phyloP scores from a whole-genome alignment of 2,113 vertebrate species.

The Gadus chalcogrammus region DNA sequence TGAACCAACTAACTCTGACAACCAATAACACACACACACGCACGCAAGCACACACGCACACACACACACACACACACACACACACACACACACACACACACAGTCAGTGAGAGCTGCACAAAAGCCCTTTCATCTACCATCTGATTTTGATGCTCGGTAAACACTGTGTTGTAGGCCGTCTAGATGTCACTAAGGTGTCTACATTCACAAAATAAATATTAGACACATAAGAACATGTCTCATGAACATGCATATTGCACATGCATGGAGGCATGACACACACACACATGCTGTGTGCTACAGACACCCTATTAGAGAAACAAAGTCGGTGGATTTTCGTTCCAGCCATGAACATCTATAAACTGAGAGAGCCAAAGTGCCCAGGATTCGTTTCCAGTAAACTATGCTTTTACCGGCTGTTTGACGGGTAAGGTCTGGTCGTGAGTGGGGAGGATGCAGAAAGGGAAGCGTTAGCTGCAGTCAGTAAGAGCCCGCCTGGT shows the following conservation, averaged over 20 bases:
- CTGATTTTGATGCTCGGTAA: constrained; percentile 23
- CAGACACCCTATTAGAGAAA: constrained; percentile 4
- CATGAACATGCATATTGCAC: background rate
- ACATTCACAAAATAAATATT: too few species aligned
- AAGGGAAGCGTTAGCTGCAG: constrained; percentile 26
- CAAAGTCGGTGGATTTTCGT: constrained; percentile 12
- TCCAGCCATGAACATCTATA: constrained; percentile 4
- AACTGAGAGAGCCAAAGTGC: constrained; percentile 23
- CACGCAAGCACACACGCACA: background rate
- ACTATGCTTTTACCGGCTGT: constrained; percentile 39
- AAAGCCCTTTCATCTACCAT: background rate
- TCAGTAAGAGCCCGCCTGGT: constrained; percentile 50
- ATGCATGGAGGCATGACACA: background rate
- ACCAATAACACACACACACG: too few species aligned
- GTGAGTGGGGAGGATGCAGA: constrained; percentile 37
- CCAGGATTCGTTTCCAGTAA: constrained; percentile 35
- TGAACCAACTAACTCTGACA: too few species aligned
- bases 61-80: background rate
- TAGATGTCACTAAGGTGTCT: constrained; percentile 27
- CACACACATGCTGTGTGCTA: background rate
- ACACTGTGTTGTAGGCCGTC: constrained; percentile 13
- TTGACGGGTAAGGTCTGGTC: constrained; percentile 27
- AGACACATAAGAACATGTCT: too few species aligned
- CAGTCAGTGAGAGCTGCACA: constrained; percentile 10
- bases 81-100: background rate